These are phyloP conservation scores for Microchrysa polita DNA, from an alignment of 2,888 invertebrate genomes.

Conservation along the genomic window DNA sequence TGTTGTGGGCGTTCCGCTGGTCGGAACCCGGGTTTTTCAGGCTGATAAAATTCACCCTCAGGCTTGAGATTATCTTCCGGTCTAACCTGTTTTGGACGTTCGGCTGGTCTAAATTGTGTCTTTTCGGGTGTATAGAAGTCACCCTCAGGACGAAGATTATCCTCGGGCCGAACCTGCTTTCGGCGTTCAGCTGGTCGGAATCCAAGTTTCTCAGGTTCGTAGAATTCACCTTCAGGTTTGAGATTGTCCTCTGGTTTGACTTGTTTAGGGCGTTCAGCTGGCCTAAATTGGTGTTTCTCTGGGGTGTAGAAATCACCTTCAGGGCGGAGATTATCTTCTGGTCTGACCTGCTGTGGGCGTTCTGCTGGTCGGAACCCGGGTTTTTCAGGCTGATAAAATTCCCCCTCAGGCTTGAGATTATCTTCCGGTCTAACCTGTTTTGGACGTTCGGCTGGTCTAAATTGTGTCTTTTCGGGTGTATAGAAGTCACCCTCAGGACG, in stretches of 20 bases:
- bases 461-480: slow-evolving; percentile 64
- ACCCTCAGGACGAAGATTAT: slow-evolving; percentile 67
- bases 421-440: slow-evolving; percentile 65
- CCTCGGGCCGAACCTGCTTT: slow-evolving; percentile 62
- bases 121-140: slow-evolving; percentile 66
- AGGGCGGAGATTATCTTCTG: slow-evolving; percentile 64
- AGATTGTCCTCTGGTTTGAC: slow-evolving; percentile 67
- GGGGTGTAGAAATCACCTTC: slow-evolving; percentile 68
- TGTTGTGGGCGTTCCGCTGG: slow-evolving; percentile 57
- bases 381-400: slow-evolving; percentile 63
- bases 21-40: slow-evolving; percentile 58
- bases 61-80: slow-evolving; percentile 66
- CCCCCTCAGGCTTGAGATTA: slow-evolving; percentile 65
- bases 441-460: slow-evolving; percentile 64
- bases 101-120: slow-evolving; percentile 57
- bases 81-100: slow-evolving; percentile 60
- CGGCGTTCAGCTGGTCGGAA: slow-evolving; percentile 65
- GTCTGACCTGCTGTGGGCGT: slow-evolving; percentile 64
- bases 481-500: slow-evolving; percentile 68
- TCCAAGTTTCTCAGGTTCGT: slow-evolving; percentile 57
- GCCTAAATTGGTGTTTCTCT: slow-evolving; percentile 55
- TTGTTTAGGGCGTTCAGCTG: slow-evolving; percentile 68
- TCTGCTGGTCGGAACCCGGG: slow-evolving; percentile 63
- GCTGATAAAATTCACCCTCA: slow-evolving; percentile 68
- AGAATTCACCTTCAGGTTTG: slow-evolving; percentile 68